Evolutionary conservation across 2,797 vertebrate species (phyloP), one percentile per base, ranked within the genome.

Genomic region (Lutjanus argentimaculatus): DNA sequence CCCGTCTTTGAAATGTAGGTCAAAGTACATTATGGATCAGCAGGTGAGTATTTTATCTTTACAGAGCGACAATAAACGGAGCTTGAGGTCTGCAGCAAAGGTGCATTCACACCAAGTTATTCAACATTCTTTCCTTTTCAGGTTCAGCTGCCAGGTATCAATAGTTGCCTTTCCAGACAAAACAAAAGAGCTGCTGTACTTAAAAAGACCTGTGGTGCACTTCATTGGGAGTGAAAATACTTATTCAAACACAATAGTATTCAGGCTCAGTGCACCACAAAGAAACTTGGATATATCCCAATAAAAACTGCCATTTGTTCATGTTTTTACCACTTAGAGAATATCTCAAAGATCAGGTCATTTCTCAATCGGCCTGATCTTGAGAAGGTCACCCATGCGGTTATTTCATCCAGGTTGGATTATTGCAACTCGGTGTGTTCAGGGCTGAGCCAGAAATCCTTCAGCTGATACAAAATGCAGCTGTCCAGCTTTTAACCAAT

Each of bases 41-140:
- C 63, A 46, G 55, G 56, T 64, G 25, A 71, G 61, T 49, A 42
- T 42, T 83, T 71, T 66, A 62, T 69, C 13, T 56, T 58, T 58
- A 42, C 48, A 48, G n/a, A 64, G 67, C 17, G 19, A 58, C 14
- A 73, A n/a, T 48, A 65, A 71, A 70, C 17, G 25, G 4, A 61
- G 45, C 21, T 53, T 75, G 46, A 63, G 59, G 25, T 67, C 59
- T 69, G 48, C 17, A 67, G 57, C 14, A 56, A 64, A 58, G 15
- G n/a, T 49, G 40, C n/a, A 36, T 49, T 83, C 46, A 48, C 17
- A 49, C 8, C 15, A 43, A 46, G 42, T 52, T 53, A 65, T 56
- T 64, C 9, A 70, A 73, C 63, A 45, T 6, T 13, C 6, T 10
- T 56, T 65, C 30, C 19, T 59, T 74, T 64, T 75, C 21, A 72